phyloP scores from a whole-genome alignment of 2,888 invertebrate species.

The Habrosyne pyritoides region DNA sequence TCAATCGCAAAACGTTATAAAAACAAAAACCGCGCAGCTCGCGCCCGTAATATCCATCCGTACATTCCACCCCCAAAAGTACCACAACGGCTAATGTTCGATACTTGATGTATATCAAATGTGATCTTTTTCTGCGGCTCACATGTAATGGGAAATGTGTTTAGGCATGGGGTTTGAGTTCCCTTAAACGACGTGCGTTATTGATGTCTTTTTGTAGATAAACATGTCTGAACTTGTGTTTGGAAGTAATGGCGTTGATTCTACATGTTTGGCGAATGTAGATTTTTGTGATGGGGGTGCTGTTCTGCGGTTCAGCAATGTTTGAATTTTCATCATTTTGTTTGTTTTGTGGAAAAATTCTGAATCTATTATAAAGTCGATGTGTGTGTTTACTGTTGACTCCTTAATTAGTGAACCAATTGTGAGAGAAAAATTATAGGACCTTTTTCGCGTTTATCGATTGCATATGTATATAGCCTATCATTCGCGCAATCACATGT shows the following conservation, averaged over 20 bases:
- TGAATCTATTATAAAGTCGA: too few relatives aligned
- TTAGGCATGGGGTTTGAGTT: slow-evolving; percentile 38
- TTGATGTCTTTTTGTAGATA: slow-evolving; percentile 76
- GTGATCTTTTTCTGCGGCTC: slow-evolving; percentile 59
- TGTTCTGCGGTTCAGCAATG: neutral
- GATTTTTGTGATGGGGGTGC: slow-evolving; percentile 10
- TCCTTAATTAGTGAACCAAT: too few relatives aligned
- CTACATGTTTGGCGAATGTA: slow-evolving; percentile 28
- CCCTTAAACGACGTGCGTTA: slow-evolving; percentile 65
- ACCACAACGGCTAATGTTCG: slow-evolving; percentile 67
- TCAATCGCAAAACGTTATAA: too few relatives aligned
- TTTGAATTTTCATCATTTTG: neutral
- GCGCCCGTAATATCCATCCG: slow-evolving; percentile 22
- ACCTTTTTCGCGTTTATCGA: too few relatives aligned
- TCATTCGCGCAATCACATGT: too few relatives aligned
- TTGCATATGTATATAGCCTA: too few relatives aligned
- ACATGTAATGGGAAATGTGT: slow-evolving; percentile 51
- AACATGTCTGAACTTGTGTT: slow-evolving; percentile 56
- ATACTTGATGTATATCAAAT: slow-evolving; percentile 78
- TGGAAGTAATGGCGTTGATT: slow-evolving; percentile 52
- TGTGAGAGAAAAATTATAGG: too few relatives aligned
- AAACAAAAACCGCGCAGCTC: slow-evolving; percentile 8
- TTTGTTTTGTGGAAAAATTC: neutral
- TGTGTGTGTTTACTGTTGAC: too few relatives aligned
- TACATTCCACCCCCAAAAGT: slow-evolving; percentile 32